phyloP scores from a whole-genome alignment of 2,888 invertebrate species.

The Hecatera dysodea region DNA sequence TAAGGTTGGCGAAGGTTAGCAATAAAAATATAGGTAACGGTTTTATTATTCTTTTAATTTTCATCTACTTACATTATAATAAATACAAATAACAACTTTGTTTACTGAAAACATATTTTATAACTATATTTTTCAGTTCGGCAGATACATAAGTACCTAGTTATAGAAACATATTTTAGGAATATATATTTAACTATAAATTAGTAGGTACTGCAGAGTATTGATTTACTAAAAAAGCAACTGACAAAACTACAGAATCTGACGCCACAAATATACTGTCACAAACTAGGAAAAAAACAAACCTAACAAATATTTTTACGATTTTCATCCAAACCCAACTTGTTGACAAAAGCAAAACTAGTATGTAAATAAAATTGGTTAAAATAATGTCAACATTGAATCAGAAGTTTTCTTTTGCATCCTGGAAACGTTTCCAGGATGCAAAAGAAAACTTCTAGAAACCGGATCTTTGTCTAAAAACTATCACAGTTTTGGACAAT shows the following conservation, averaged over 20 bases:
- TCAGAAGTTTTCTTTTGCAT: not conserved
- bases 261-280: not conserved
- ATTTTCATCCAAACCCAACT: not conserved
- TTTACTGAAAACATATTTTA: not conserved
- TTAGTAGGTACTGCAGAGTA: too few relatives aligned
- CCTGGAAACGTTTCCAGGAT: not conserved
- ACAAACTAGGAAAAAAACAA: not conserved
- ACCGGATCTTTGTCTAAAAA: not conserved
- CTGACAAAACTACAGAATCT: not conserved
- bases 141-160: not conserved
- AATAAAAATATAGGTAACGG: not conserved
- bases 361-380: not conserved
- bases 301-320: not conserved
- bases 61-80: conserved; percentile 5
- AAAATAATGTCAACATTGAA: not conserved
- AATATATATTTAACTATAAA: not conserved
- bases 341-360: not conserved
- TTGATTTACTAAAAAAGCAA: not conserved
- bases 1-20: not conserved
- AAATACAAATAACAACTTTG: not conserved
- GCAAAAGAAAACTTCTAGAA: not conserved
- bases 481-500: not conserved
- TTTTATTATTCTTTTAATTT: conserved; percentile 25
- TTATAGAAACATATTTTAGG: not conserved
- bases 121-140: not conserved